Base-by-base conservation (phyloP, 2,797 vertebrate genomes). In the Enteromius afrohamiltoni region DNA sequence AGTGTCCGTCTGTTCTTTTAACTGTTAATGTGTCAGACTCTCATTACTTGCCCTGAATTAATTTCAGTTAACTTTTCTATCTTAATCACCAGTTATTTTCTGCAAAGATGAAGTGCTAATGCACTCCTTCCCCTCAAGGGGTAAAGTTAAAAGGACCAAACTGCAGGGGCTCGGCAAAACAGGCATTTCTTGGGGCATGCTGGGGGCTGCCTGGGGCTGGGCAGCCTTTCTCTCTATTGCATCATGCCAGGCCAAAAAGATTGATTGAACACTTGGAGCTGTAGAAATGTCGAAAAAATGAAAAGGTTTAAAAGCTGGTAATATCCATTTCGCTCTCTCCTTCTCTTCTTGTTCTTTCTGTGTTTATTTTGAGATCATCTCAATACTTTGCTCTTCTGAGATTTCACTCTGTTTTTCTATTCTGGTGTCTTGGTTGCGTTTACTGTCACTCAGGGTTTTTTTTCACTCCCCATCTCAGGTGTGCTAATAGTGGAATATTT, bases 141-240 rank as follows among this genome's bases (percentile, higher is more conserved):
- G 53, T 45, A 45, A 51, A 83, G 74, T 84, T 84, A 84, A 88
- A 88, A 89, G 83, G 80, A 37, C 42, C 26, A 62, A 87, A 80
- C 83, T 74, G 73, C 77, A 79, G 62, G 81, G 77, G 73, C 62
- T 88, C 21, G 34, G 77, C 70, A 84, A 86, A 85, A 77, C 82
- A 85, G 85, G 73, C 34, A 11, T 62, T 76, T 86, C 80, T 83
- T 31, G 80, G 91, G 88, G 86, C 85, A 87, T 91, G 89, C 89
- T 82, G 80, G 92, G 88, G 79, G 88, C 89, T 87, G 88, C 85
- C 89, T 49, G 90, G 91, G 88, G 86, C 89, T 37, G 90, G 92
- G 87, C 90, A 92, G 87, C 88, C 90, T 94, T 92, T 92, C 91
- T 87, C 87, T 85, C 84, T 29, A 88, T 94, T 94, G 93, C 93